These are phyloP conservation scores for Pterostichus madidus DNA, from an alignment of 2,888 invertebrate genomes.

Conservation along the genomic window DNA sequence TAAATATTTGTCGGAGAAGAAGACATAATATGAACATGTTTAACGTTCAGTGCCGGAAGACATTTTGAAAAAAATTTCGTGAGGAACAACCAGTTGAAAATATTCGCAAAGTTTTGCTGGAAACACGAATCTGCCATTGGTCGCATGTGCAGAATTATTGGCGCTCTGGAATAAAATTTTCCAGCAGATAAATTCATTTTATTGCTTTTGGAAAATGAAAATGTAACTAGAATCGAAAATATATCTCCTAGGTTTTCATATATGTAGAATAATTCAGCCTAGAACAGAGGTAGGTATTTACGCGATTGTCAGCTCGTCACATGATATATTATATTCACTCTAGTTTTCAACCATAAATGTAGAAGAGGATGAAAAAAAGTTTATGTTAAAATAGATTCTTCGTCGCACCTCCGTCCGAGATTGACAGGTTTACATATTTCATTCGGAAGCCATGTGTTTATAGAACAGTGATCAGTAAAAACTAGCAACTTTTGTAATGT, in stretches of 20 bases:
- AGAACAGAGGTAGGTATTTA: no score
- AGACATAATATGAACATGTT: conserved; percentile 1
- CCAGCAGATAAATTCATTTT: conserved; percentile 65
- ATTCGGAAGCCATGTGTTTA: no score
- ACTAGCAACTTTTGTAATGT: no score
- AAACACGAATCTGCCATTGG: conserved; percentile 42
- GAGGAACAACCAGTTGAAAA: conserved; percentile 41
- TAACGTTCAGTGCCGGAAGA: background rate
- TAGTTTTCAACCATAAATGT: no score
- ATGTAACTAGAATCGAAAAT: conserved; percentile 65
- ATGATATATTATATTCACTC: no score
- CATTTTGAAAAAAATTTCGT: conserved; percentile 25
- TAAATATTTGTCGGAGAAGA: background rate
- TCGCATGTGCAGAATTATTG: conserved; percentile 63
- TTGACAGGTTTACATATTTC: no score
- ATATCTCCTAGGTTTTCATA: conserved; percentile 34
- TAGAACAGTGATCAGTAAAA: no score
- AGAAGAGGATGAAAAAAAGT: no score
- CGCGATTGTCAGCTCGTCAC: no score
- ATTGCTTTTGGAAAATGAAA: conserved; percentile 66
- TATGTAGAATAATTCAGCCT: background rate
- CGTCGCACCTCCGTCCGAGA: no score
- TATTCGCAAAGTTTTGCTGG: conserved; percentile 56
- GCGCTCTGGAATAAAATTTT: conserved; percentile 63
- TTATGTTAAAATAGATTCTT: no score